These are phyloP conservation scores for Matsumurasca onukii DNA, from an alignment of 1,140 invertebrate genomes.

Conservation along the genomic window DNA sequence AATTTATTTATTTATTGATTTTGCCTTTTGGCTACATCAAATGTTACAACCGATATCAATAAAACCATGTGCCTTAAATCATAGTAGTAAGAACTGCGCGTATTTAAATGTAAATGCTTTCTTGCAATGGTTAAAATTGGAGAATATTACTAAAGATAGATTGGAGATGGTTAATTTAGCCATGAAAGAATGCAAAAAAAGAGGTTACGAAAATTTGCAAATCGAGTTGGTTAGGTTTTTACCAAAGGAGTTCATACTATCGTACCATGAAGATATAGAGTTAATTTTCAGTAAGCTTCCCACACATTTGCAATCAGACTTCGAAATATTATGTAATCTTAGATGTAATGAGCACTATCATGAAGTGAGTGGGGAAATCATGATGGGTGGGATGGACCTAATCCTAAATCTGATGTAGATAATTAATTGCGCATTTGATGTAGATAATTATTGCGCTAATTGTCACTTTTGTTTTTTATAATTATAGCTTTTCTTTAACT, in stretches of 20 bases:
- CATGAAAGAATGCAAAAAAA: not conserved
- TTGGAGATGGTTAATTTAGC: not conserved
- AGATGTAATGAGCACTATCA: slow-evolving; percentile 2
- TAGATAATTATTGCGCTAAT: too few species aligned
- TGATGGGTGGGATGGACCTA: slow-evolving; percentile 1
- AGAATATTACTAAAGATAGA: not conserved
- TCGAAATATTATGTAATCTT: not conserved
- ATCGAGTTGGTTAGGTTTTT: not conserved
- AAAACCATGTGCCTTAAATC: slow-evolving; percentile 6
- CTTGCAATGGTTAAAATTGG: not conserved
- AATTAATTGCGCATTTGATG: too few species aligned
- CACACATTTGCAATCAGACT: not conserved
- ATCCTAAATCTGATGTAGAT: too few species aligned
- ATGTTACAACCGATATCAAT: not conserved
- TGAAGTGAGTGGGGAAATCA: not conserved
- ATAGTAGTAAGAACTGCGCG: not conserved
- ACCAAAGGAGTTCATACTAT: not conserved
- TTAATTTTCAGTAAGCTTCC: not conserved
- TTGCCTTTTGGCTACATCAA: too few species aligned
- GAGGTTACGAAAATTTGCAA: not conserved
- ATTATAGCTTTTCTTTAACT: too few species aligned
- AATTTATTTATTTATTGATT: too few species aligned
- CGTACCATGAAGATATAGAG: not conserved
- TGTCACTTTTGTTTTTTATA: too few species aligned
- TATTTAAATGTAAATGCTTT: slow-evolving; percentile 16